A percentile compares a stretch with the other conserved stretches of the same genome.
Evolutionary conservation across 2,888 invertebrate genomes (phyloP).

Genomic region (Pheosia tremula): DNA sequence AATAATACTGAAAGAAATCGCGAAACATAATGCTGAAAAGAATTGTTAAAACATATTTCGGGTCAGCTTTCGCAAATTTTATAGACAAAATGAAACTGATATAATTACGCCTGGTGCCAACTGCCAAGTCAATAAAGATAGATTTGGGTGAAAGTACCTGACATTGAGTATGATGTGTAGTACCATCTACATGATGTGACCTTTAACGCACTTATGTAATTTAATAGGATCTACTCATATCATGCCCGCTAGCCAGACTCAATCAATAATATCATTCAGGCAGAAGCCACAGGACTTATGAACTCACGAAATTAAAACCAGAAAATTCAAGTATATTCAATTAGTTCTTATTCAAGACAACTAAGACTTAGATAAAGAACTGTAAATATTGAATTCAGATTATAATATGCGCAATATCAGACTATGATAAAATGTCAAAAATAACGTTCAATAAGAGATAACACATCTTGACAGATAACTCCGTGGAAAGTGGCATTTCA

Average conservation of each 20-base stretch:
- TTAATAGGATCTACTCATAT: too few relatives aligned
- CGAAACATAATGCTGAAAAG: slow-evolving; percentile 17
- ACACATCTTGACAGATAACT: slow-evolving; percentile 45
- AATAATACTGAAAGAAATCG: not conserved
- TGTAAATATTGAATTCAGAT: slow-evolving; percentile 7
- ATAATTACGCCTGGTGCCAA: not conserved
- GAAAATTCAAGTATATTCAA: not conserved
- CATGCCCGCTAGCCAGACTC: too few relatives aligned
- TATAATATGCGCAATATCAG: slow-evolving; percentile 29
- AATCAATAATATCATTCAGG: too few relatives aligned
- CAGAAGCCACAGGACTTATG: too few relatives aligned
- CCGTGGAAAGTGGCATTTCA: slow-evolving; percentile 49
- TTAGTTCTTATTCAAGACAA: not conserved
- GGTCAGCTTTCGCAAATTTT: slow-evolving; percentile 25
- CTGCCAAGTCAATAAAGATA: not conserved
- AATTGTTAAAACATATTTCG: slow-evolving; percentile 13
- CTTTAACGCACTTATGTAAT: too few relatives aligned
- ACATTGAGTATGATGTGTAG: too few relatives aligned
- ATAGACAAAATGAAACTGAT: slow-evolving; percentile 18
- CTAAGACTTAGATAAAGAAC: not conserved
- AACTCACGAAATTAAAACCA: too few relatives aligned
- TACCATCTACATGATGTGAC: too few relatives aligned
- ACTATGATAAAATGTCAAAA: slow-evolving; percentile 46
- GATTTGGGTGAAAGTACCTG: not conserved
- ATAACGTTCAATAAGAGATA: slow-evolving; percentile 40